phyloP scores from a whole-genome alignment of 2,113 vertebrate species.

The Chaetura pelagica region DNA sequence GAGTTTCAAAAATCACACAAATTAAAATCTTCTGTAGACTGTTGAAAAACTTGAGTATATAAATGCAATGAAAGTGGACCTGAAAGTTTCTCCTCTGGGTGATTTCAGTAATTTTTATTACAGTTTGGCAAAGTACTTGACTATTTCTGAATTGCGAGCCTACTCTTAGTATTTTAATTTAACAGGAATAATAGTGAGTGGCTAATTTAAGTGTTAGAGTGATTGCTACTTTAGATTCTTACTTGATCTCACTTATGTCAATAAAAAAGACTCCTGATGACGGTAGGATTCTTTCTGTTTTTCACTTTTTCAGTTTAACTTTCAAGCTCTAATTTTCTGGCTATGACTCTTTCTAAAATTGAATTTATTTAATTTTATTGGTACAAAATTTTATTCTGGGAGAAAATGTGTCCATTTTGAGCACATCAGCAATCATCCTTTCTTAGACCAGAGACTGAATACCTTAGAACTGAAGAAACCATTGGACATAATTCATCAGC shows the following conservation, averaged over 20 bases:
- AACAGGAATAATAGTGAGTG: not conserved
- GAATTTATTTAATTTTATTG: not conserved
- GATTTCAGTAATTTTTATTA: not conserved
- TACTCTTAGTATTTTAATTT: conserved; percentile 40
- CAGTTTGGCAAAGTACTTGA: not conserved
- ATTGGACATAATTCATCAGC: not conserved
- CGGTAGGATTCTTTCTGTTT: not conserved
- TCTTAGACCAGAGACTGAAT: not conserved
- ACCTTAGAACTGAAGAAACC: not conserved
- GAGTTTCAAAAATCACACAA: not conserved
- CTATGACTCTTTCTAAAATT: not conserved
- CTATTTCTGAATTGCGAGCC: not conserved
- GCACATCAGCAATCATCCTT: not conserved
- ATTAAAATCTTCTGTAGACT: not conserved
- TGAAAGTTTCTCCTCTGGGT: not conserved
- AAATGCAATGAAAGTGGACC: not conserved
- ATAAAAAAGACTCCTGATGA: not conserved
- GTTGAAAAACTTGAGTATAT: not conserved
- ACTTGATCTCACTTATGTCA: not conserved
- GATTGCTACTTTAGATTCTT: not conserved
- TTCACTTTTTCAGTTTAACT: not conserved
- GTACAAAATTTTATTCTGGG: not conserved
- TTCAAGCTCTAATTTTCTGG: not conserved
- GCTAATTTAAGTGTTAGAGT: conserved; percentile 6
- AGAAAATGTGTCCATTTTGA: not conserved